Conservation (phyloP, 2,888 invertebrate genomes). For the Drosophila limbata region DNA sequence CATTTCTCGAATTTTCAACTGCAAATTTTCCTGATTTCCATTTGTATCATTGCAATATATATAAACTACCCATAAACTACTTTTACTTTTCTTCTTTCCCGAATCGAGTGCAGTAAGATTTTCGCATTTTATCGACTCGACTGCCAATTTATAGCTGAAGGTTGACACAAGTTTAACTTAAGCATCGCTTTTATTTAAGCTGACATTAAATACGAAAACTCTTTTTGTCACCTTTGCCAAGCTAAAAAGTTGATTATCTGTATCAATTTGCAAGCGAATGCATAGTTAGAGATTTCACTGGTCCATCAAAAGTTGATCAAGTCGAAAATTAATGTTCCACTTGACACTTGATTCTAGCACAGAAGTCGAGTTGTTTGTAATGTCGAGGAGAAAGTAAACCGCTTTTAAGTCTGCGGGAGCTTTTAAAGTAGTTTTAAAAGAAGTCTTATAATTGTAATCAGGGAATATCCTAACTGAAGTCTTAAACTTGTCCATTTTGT, state of each 20-base stretch:
- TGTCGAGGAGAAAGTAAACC: background rate
- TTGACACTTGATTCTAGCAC: background rate
- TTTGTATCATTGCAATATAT: conserved; percentile 34
- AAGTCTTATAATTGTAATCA: too few relatives aligned
- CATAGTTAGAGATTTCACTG: background rate
- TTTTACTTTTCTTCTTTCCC: conserved; percentile 4
- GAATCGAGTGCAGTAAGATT: conserved; percentile 21
- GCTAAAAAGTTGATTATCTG: conserved; percentile 14
- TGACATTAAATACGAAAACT: conserved; percentile 15
- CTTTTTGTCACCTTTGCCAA: conserved; percentile 11
- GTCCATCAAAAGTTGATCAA: conserved; percentile 10
- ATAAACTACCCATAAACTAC: conserved; percentile 16
- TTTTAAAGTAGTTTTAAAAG: background rate
- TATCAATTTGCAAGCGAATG: background rate
- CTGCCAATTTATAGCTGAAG: conserved; percentile 46
- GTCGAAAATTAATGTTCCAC: background rate
- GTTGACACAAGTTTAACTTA: conserved; percentile 20
- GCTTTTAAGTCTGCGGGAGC: background rate
- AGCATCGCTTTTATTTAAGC: conserved; percentile 14
- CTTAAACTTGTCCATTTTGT: too few relatives aligned
- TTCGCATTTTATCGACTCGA: conserved; percentile 35
- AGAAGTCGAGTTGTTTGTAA: background rate
- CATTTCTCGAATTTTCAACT: conserved; percentile 25
- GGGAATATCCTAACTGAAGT: too few relatives aligned
- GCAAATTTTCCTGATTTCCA: conserved; percentile 53